Evolutionary conservation across 1,140 invertebrate species (phyloP), one percentile per base, ranked within the genome.

Genomic region (Platyscapa corneri): DNA sequence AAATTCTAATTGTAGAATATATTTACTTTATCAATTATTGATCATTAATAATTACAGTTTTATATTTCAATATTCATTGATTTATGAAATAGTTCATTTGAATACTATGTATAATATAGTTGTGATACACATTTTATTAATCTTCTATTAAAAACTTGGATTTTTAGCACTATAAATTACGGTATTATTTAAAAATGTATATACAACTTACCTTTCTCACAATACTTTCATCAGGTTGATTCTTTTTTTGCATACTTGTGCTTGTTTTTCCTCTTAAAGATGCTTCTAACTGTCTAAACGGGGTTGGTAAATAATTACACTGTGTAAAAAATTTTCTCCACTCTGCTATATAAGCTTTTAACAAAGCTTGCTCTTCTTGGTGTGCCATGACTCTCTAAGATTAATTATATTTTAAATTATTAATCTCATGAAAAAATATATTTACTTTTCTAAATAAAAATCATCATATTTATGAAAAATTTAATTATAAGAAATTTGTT

Each of bases 291-390:
- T 98, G 98, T 74, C 96, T 95, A 94, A 99, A 99, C 20, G 98
- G 98, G 87, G 98, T 98, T 7, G 98, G 98, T 88, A 99, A 94
- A 94, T 99, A 99, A 92, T 97, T 97, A 93, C 98, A 99, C 92
- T 99, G 98, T 14, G 98, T 98, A 91, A 99, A 99, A 94, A 99
- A 99, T 90, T 99, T 99, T 67, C 97, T 95, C 98, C 98, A 99
- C 93, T 99, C 98, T 16, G 96, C 95, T 89, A 99, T 99, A 90
- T 99, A 99, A 16, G 98, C 97, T 93, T 98, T 98, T 12, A 99
- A 93, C 37, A 99, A 94, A 14, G 98, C 98, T 92, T 99, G 97
- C 90, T 99, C 98, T 91, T 99, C 98, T 86, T 97, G 95, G 90
- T 98, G 97, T 32, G 97, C 95, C 86, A 98, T 93, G 5, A 99